A percentile compares a stretch with the other conserved stretches of the same genome.
These are phyloP conservation scores for Lissonota sp. DNA, from an alignment of 2,888 invertebrate species.

Conservation along the genomic window DNA sequence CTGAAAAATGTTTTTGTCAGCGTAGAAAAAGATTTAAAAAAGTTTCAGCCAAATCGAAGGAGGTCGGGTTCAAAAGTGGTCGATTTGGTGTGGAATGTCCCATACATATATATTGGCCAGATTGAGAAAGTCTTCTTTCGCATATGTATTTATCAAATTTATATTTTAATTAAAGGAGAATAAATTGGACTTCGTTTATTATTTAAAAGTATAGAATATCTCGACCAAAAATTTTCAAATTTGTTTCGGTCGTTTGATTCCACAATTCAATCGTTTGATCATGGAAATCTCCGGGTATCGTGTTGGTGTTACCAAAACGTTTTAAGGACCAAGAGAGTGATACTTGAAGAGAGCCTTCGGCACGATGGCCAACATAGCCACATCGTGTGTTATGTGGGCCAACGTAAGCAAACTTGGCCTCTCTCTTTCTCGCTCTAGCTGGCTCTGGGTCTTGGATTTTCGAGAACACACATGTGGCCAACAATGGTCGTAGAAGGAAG, in stretches of 20 bases:
- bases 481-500: conserved; percentile 69
- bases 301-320: conserved; percentile 55
- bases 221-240: no score
- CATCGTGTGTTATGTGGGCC: conserved; percentile 73
- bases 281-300: conserved; percentile 42
- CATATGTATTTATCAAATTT: no score
- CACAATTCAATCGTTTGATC: conserved; percentile 29
- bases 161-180: no score
- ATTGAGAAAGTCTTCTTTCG: no score
- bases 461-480: conserved; percentile 75
- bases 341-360: conserved; percentile 52
- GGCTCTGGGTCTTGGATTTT: conserved; percentile 29
- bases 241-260: not conserved
- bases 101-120: no score
- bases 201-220: no score
- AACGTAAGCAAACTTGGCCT: conserved; percentile 74
- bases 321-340: conserved; percentile 50
- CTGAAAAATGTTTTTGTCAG: no score
- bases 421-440: conserved; percentile 13
- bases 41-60: no score
- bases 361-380: conserved; percentile 56
- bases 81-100: no score
- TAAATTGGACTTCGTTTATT: no score
- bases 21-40: no score
- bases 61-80: no score